Conservation (phyloP, 2,113 vertebrate species). For the Trinectes maculatus region DNA sequence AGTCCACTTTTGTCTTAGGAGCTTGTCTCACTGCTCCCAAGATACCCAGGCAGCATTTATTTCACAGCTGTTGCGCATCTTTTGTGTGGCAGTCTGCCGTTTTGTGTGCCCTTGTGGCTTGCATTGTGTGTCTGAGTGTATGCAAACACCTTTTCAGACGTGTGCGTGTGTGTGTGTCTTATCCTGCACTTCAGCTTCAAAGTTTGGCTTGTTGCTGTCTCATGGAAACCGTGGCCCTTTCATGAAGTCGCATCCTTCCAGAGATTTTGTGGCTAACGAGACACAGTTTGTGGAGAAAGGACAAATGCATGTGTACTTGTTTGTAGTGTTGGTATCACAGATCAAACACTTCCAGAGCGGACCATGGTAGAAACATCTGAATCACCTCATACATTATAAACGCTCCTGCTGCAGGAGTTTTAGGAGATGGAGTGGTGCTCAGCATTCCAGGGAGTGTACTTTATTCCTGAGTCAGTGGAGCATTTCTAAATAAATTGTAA, state of each 20-base stretch:
- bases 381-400: constrained; percentile 7
- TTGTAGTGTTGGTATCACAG: constrained; percentile 36
- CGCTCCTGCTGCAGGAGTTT: constrained; percentile 12
- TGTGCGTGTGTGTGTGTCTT: constrained; percentile 8
- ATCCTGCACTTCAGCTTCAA: constrained; percentile 64
- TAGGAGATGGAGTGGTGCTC: constrained; percentile 12
- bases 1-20: constrained; percentile 38
- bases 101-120: constrained; percentile 26
- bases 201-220: constrained; percentile 63
- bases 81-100: constrained; percentile 43
- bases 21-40: constrained; percentile 47
- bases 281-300: constrained; percentile 35
- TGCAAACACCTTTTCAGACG: constrained; percentile 44
- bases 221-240: constrained; percentile 61
- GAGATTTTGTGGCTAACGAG: constrained; percentile 63
- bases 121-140: constrained; percentile 25
- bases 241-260: constrained; percentile 64
- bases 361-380: constrained; percentile 12
- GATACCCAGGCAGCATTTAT: constrained; percentile 55
- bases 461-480: constrained; percentile 27
- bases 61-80: constrained; percentile 56
- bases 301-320: constrained; percentile 32
- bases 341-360: constrained; percentile 26
- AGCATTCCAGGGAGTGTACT: constrained; percentile 18
- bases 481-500: constrained; percentile 20